Percentiles rank a stretch among this genome's conserved stretches.
Evolutionary conservation across 2,888 invertebrate species (phyloP).

Genomic region (Mesorhabditis belari): DNA sequence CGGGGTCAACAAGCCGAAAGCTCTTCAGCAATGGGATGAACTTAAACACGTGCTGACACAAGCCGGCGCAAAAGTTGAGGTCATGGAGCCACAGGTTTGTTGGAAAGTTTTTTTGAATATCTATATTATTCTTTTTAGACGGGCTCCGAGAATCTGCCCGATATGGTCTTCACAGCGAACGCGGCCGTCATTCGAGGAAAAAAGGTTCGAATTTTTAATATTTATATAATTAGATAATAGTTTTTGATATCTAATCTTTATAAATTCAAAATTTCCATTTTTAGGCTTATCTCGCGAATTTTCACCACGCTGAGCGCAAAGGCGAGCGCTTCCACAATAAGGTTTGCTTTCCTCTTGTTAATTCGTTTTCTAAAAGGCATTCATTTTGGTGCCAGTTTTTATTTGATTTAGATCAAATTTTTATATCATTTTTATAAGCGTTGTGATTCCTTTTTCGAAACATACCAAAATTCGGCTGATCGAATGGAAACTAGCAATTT

Average conservation of each 20-base stretch:
- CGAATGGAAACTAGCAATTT: too few relatives aligned
- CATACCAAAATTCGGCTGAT: too few relatives aligned
- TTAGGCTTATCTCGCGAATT: constrained; percentile 50
- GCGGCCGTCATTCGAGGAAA: constrained; percentile 48
- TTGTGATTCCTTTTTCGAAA: too few relatives aligned
- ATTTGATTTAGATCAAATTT: too few relatives aligned
- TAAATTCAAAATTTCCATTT: too few relatives aligned
- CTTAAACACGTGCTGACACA: constrained; percentile 41
- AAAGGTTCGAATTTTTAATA: constrained; percentile 6
- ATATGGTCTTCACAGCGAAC: constrained; percentile 51
- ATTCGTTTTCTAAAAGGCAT: too few relatives aligned
- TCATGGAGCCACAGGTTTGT: constrained; percentile 44
- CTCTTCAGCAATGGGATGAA: constrained; percentile 42
- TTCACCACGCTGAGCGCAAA: constrained; percentile 23
- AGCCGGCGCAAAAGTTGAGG: constrained; percentile 42
- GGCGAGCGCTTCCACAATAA: constrained; percentile 25
- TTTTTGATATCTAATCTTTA: too few relatives aligned
- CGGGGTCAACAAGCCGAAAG: constrained; percentile 27
- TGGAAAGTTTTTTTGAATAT: background rate
- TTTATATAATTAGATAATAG: too few relatives aligned
- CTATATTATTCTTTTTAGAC: constrained; percentile 17
- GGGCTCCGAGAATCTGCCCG: constrained; percentile 44
- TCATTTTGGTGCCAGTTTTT: too few relatives aligned
- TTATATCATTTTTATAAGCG: too few relatives aligned
- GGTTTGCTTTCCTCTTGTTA: background rate